These are phyloP conservation scores for Prinia subflava DNA, from an alignment of 2,113 vertebrate genomes.

Conservation along the genomic window DNA sequence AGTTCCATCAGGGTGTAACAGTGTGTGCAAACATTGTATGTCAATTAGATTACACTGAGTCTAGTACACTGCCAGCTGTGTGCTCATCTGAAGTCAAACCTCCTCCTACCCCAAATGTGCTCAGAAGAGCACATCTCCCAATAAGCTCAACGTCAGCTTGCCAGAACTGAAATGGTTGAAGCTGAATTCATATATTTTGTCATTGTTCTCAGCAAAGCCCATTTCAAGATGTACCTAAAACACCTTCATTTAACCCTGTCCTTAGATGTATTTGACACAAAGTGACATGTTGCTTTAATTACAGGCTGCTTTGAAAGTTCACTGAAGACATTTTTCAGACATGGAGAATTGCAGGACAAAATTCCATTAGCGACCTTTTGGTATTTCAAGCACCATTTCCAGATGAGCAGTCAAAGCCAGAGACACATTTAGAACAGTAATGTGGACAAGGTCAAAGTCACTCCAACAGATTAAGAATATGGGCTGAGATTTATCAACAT, in stretches of 20 bases:
- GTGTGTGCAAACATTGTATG: background rate
- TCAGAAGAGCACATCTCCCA: background rate
- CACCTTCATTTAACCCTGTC: background rate
- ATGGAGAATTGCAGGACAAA: background rate
- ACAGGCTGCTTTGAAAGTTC: background rate
- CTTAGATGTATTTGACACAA: background rate
- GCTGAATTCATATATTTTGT: background rate
- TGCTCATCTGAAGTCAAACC: background rate
- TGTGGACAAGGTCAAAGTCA: background rate
- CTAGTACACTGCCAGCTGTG: background rate
- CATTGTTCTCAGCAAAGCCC: background rate
- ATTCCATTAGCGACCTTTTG: constrained; percentile 25
- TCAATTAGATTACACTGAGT: background rate
- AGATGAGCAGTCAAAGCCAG: constrained; percentile 5
- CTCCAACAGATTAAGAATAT: background rate
- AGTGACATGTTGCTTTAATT: background rate
- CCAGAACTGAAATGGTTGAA: background rate
- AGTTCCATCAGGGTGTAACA: background rate
- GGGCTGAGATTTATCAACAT: background rate
- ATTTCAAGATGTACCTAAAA: background rate
- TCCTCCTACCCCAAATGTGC: background rate
- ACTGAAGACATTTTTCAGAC: background rate
- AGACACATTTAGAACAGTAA: constrained; percentile 1
- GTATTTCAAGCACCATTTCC: background rate
- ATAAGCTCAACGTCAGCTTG: background rate